A percentile compares a stretch with the other conserved stretches of the same genome.
phyloP scores from a whole-genome alignment of 2,888 invertebrate species.

The Xiphydria camelus region DNA sequence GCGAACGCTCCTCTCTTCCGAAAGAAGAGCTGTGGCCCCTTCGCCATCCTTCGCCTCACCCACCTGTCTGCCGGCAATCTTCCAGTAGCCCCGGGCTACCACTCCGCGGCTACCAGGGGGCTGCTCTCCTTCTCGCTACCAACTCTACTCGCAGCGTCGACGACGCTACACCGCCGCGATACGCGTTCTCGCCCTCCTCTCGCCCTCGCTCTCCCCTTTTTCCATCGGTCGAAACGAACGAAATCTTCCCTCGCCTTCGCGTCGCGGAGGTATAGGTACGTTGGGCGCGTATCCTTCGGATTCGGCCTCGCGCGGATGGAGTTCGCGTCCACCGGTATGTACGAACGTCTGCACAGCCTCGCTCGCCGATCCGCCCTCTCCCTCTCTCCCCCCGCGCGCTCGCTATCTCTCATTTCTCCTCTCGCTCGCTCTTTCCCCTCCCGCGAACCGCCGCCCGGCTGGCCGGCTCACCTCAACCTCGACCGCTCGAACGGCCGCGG shows the following conservation, averaged over 20 bases:
- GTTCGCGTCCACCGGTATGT: too few species aligned
- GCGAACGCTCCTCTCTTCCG: constrained; percentile 17
- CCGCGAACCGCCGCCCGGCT: background rate
- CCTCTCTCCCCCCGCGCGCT: background rate
- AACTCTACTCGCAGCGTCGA: constrained; percentile 24
- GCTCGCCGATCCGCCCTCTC: background rate
- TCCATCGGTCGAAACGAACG: background rate
- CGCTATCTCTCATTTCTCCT: too few species aligned
- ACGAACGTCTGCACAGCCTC: background rate
- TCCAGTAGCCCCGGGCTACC: constrained; percentile 59
- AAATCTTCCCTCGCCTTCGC: too few species aligned
- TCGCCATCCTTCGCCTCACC: constrained; percentile 25
- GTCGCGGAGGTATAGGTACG: too few species aligned
- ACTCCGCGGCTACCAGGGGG: constrained; percentile 54
- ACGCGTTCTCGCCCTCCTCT: background rate
- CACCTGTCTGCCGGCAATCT: constrained; percentile 59
- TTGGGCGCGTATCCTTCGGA: too few species aligned
- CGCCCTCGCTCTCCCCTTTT: background rate
- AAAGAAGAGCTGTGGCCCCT: constrained; percentile 24
- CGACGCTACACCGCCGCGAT: background rate
- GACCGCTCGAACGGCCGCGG: constrained; percentile 18
- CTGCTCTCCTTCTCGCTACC: constrained; percentile 52
- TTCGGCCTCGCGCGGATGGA: too few species aligned
- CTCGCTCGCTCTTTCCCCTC: background rate
- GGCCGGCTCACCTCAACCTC: constrained; percentile 9